A percentile compares a stretch with the other conserved stretches of the same genome.
These are phyloP conservation scores for Pelecanoides urinatrix DNA, from an alignment of 2,113 vertebrate species.

Conservation along the genomic window DNA sequence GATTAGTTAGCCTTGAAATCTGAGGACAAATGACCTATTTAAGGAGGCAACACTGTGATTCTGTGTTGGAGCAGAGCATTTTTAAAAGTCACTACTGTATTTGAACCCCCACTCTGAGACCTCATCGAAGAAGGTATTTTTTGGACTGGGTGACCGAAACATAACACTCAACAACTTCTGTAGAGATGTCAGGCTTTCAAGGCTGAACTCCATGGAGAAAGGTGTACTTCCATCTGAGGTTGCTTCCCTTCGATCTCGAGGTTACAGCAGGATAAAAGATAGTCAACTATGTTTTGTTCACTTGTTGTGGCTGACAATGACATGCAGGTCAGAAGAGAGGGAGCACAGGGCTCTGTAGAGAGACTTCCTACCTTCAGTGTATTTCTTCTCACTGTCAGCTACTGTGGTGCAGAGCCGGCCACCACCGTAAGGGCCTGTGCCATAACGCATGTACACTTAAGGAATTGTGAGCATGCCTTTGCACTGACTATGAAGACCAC, in stretches of 20 bases:
- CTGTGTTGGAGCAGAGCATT: neutral
- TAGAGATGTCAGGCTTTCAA: neutral
- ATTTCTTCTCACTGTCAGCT: neutral
- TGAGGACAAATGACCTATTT: neutral
- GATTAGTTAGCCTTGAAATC: neutral
- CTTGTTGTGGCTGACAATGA: neutral
- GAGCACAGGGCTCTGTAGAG: neutral
- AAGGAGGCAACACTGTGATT: neutral
- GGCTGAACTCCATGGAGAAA: neutral
- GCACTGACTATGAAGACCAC: neutral
- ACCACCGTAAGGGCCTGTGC: neutral
- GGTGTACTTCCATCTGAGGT: neutral
- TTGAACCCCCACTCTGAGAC: neutral
- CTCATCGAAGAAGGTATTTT: neutral
- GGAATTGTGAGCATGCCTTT: neutral
- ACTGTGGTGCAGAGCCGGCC: neutral
- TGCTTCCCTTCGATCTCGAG: neutral
- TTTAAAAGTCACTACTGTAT: neutral
- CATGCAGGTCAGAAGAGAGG: fast-evolving
- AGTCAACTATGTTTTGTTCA: neutral
- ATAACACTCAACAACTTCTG: fast-evolving
- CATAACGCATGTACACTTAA: fast-evolving
- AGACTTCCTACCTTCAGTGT: neutral
- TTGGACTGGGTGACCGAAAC: neutral
- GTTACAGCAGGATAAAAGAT: neutral